Percentiles rank a stretch among this genome's conserved stretches.
phyloP scores from a whole-genome alignment of 2,888 invertebrate genomes.

The Watsonalla binaria region DNA sequence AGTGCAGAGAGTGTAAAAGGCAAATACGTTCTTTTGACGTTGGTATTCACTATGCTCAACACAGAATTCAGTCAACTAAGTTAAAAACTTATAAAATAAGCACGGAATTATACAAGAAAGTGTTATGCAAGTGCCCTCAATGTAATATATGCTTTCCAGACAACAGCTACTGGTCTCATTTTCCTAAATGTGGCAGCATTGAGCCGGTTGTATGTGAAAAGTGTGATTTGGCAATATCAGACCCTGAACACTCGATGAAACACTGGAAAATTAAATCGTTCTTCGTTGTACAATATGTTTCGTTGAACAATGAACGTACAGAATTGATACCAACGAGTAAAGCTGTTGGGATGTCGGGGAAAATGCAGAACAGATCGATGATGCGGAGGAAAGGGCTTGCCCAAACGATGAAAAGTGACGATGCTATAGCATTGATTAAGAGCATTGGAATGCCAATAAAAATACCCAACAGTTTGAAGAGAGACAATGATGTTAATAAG shows the following conservation, averaged over 20 bases:
- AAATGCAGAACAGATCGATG: not conserved
- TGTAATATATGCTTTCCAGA: slow-evolving; percentile 40
- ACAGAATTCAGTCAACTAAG: slow-evolving; percentile 19
- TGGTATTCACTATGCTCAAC: slow-evolving; percentile 32
- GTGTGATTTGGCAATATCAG: slow-evolving; percentile 17
- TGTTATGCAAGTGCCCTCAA: slow-evolving; percentile 33
- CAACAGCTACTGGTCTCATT: slow-evolving; percentile 24
- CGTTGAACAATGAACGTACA: not conserved
- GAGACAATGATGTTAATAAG: not conserved
- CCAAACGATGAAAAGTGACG: not conserved
- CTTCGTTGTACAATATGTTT: slow-evolving; percentile 1
- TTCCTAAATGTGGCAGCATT: slow-evolving; percentile 11
- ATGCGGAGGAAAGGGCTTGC: not conserved
- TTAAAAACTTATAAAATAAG: slow-evolving; percentile 28
- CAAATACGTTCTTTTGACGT: slow-evolving; percentile 23
- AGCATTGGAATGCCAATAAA: too few relatives aligned
- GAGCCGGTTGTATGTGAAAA: slow-evolving; percentile 15
- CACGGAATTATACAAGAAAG: slow-evolving; percentile 19
- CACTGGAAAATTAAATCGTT: not conserved
- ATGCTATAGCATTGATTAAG: too few relatives aligned
- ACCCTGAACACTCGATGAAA: not conserved
- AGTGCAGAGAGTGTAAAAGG: slow-evolving; percentile 31
- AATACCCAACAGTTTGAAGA: too few relatives aligned
- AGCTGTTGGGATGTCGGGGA: not conserved
- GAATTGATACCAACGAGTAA: not conserved